phyloP scores from a whole-genome alignment of 2,797 vertebrate species.

The Podarcis siculus region DNA sequence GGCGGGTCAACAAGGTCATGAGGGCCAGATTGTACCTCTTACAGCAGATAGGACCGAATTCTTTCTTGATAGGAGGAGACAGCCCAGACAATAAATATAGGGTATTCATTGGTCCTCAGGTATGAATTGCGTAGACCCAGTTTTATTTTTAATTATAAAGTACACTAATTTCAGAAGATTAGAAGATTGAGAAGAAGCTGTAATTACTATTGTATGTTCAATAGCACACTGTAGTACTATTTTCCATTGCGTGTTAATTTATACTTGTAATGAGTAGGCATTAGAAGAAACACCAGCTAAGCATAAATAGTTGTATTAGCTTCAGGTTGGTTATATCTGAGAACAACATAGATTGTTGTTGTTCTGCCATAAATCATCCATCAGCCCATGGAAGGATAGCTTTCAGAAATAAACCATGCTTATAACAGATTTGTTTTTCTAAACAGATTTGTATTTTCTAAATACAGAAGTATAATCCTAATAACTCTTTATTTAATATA shows the following conservation, averaged over 20 bases:
- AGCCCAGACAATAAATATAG: conserved; percentile 92
- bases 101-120: conserved; percentile 92
- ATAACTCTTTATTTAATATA: neutral
- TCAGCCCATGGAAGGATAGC: neutral
- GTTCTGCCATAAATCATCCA: neutral
- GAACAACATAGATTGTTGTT: neutral
- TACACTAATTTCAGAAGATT: neutral
- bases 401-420: neutral
- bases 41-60: conserved; percentile 91
- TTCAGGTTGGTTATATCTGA: neutral
- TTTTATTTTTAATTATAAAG: neutral
- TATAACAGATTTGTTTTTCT: neutral
- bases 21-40: conserved; percentile 87
- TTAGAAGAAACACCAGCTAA: neutral
- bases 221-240: neutral
- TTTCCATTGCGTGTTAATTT: neutral
- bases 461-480: neutral
- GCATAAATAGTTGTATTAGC: neutral
- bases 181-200: no score
- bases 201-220: neutral
- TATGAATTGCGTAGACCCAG: conserved; percentile 32
- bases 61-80: conserved; percentile 90
- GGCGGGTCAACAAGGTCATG: conserved; percentile 91
- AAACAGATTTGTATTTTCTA: neutral
- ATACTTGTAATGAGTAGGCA: neutral